These are phyloP conservation scores for Epinephelus moara DNA, from an alignment of 2,113 vertebrate species.

Conservation along the genomic window DNA sequence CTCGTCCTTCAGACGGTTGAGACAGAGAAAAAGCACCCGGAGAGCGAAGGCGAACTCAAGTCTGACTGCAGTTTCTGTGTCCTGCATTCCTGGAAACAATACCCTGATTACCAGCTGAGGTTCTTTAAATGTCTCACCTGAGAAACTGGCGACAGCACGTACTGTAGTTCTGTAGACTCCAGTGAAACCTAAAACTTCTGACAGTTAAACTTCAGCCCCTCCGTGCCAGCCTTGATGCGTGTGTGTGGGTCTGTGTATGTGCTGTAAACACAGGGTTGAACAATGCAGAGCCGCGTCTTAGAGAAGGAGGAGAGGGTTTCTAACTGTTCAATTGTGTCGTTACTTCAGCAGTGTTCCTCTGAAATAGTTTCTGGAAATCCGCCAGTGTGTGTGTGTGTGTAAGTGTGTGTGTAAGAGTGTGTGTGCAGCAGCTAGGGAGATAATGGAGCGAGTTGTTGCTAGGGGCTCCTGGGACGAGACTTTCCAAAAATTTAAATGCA, in stretches of 20 bases:
- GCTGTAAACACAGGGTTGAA: constrained; percentile 59
- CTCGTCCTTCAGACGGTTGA: constrained; percentile 4
- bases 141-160: constrained; percentile 30
- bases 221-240: constrained; percentile 38
- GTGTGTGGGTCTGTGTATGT: constrained; percentile 46
- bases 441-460: constrained; percentile 26
- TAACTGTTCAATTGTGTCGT: constrained; percentile 51
- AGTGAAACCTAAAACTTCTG: constrained; percentile 73
- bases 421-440: constrained; percentile 25
- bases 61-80: constrained; percentile 21
- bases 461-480: neutral
- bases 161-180: constrained; percentile 26
- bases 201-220: constrained; percentile 62
- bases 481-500: constrained; percentile 9
- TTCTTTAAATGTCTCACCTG: constrained; percentile 40
- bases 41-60: constrained; percentile 12
- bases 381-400: constrained; percentile 29
- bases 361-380: constrained; percentile 51
- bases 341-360: constrained; percentile 20
- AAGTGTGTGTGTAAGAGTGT: constrained; percentile 12
- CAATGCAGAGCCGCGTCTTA: constrained; percentile 49
- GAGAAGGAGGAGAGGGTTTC: constrained; percentile 36
- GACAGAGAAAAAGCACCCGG: neutral
- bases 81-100: constrained; percentile 52
- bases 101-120: constrained; percentile 23